These are phyloP conservation scores for Ciconia stormi DNA, from an alignment of 2,113 vertebrate species.

Conservation along the genomic window DNA sequence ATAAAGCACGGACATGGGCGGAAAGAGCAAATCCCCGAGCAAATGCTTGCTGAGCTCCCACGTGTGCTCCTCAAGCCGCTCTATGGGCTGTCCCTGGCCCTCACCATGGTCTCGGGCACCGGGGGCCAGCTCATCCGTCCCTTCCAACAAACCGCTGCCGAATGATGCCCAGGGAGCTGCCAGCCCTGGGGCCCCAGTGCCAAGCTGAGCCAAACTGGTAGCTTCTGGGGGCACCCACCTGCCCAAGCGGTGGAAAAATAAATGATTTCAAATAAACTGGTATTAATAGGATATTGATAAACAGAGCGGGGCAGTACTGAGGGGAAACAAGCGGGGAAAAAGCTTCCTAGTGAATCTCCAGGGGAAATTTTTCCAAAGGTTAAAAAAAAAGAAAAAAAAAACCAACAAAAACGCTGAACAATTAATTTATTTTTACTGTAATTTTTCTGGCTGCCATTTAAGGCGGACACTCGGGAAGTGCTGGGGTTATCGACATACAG, in stretches of 20 bases:
- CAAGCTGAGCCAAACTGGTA: accelerated
- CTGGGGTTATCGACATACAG: not conserved
- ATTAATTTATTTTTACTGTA: not conserved
- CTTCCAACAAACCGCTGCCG: not conserved
- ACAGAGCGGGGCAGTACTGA: not conserved
- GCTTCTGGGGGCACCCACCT: not conserved
- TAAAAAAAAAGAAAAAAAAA: not conserved
- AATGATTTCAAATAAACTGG: not conserved
- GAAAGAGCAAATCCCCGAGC: not conserved
- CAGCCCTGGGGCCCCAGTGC: not conserved
- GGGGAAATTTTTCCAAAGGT: not conserved
- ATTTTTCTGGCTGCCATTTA: slow-evolving; percentile 29
- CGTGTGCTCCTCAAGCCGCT: accelerated
- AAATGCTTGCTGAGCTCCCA: not conserved
- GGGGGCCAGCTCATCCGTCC: not conserved
- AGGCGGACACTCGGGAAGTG: not conserved
- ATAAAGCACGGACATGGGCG: accelerated
- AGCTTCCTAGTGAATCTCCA: slow-evolving; percentile 5
- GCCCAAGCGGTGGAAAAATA: not conserved
- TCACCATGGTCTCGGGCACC: accelerated
- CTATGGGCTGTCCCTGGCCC: not conserved
- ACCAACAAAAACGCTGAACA: not conserved
- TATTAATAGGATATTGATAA: slow-evolving; percentile 37
- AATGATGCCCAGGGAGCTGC: not conserved
- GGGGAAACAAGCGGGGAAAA: not conserved